Evolutionary conservation across 2,888 invertebrate species (phyloP), one percentile per base, ranked within the genome.

Genomic region (Lamellibrachia columna): DNA sequence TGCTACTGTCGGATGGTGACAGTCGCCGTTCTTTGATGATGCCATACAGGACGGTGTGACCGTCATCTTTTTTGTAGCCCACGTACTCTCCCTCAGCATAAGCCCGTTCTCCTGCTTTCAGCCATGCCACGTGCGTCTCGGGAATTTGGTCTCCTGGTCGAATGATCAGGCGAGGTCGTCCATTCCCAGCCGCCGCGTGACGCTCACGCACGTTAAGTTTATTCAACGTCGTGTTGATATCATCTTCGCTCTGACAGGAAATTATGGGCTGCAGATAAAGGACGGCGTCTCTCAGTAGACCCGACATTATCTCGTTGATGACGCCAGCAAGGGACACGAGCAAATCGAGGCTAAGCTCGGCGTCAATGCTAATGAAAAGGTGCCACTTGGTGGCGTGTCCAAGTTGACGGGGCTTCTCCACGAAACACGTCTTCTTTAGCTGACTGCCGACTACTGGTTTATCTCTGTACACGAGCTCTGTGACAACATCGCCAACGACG

Each of bases 321-420:
- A 93, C 93, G 55, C 93, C 94, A 2, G 93, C 94, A 55, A 94
- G 92, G 3, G 93, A 93, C 15, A 94, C 93, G n/a, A 94, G 93
- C n/a, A 94, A 92, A 53, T 94, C 94, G n/a, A 94, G 94, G 15
- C 91, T 90, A 60, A 94, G 90, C 2, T 15, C 52, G 9, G 93
- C 91, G 90, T 92, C 93, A 52, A 93, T 92, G 53, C 91, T 53
- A 28, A 94, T 92, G 93, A 93, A 94, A 7, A 94, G 93, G 90
- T 92, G 93, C 93, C 94, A 94, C 22, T 58, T 8, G 90, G 22
- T 9, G 90, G 52, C 1, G 75, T 58, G 90, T 22, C 75, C 75
- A 15, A 90, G 58, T 28, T 92, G 91, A 9, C 53, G 75, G 9
- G 90, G 52, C 92, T 92, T 92, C 92, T 93, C 93, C 52, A 94